phyloP scores from a whole-genome alignment of 2,113 vertebrate species.

The Mus spicilegus region DNA sequence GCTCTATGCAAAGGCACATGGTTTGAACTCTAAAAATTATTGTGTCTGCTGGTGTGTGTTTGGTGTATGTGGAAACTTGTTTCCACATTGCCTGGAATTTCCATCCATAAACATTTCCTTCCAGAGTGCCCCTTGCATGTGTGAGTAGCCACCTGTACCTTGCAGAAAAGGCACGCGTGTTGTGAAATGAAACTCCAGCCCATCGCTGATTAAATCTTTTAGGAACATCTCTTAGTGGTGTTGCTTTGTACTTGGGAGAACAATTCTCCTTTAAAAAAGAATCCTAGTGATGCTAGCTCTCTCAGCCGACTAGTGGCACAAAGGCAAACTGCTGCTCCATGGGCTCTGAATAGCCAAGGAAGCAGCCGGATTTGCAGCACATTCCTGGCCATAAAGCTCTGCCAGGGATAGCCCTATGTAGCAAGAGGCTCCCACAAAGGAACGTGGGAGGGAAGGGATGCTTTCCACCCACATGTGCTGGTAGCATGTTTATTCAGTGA shows the following conservation, averaged over 20 bases:
- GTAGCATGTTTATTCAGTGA: constrained; percentile 34
- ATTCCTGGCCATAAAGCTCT: constrained; percentile 28
- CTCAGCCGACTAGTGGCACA: constrained; percentile 71
- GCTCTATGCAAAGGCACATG: neutral
- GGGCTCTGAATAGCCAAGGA: constrained; percentile 29
- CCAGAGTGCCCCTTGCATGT: neutral
- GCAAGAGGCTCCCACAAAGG: neutral
- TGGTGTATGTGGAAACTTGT: neutral
- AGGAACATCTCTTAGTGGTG: neutral
- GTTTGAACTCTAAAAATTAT: neutral
- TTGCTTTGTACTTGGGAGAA: constrained; percentile 2
- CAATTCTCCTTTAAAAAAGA: constrained; percentile 24
- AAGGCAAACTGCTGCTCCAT: constrained; percentile 62
- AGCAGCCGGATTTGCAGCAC: neutral
- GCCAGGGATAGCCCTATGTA: neutral
- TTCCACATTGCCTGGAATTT: neutral
- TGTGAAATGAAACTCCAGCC: constrained; percentile 9
- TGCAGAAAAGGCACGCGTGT: neutral
- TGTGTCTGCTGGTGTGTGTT: neutral
- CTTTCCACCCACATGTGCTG: neutral
- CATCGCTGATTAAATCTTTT: neutral
- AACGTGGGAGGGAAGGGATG: neutral
- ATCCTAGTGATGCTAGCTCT: constrained; percentile 48
- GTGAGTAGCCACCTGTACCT: neutral
- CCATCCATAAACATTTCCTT: neutral